Percentiles rank a stretch among this genome's conserved stretches.
phyloP scores from a whole-genome alignment of 2,888 invertebrate genomes.

The Xanthia icteritia region DNA sequence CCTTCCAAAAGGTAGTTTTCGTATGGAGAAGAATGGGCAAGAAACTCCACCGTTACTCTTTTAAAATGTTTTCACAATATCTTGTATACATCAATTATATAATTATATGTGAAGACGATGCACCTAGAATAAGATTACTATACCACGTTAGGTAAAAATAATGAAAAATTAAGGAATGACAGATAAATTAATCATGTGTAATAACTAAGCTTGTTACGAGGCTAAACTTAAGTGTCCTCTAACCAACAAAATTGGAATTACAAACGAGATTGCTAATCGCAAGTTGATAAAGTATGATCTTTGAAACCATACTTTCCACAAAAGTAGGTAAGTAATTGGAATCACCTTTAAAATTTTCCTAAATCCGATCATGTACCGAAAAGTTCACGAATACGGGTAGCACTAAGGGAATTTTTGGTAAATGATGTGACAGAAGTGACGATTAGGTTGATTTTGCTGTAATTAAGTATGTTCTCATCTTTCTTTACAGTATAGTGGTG shows the following conservation, averaged over 20 bases:
- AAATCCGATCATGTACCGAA: constrained; percentile 27
- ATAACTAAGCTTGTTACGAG: neutral
- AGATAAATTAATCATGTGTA: no score
- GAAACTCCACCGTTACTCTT: no score
- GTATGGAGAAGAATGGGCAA: no score
- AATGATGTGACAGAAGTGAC: neutral
- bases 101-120: no score
- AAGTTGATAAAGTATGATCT: neutral
- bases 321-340: neutral
- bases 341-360: constrained; percentile 33
- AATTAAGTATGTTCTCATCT: neutral
- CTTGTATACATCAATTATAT: no score
- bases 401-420: constrained; percentile 1
- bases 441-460: constrained; percentile 33
- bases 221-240: neutral
- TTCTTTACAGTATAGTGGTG: constrained; percentile 13
- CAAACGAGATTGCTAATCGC: neutral
- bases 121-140: no score
- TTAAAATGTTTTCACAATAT: no score
- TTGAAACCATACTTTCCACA: no score
- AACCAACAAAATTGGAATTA: neutral
- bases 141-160: no score
- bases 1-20: no score
- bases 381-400: neutral
- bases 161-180: no score